Base-by-base conservation (phyloP, 1,140 invertebrate species). In the Drosophila guanche region DNA sequence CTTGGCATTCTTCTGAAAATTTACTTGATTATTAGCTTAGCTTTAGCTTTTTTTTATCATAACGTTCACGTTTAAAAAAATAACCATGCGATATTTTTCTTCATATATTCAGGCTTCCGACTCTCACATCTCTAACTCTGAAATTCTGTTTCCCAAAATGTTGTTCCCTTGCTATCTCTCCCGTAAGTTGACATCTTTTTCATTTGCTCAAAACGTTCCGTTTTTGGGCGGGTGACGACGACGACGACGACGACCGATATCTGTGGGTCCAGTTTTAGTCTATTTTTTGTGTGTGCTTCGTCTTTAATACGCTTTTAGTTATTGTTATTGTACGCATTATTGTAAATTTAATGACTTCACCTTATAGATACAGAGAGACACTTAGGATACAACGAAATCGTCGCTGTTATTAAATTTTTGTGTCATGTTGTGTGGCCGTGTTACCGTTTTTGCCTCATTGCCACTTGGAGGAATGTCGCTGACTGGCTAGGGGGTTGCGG, bases 291-390 rank as follows among this genome's bases (percentile, higher is more conserved):
- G 10, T 37, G 33, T 37, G 10, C 16, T 1, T 70, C 47, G 37
- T 25, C 48, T 47, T 63, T 83, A 79, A 79, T 86, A 70, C 71
- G 81, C 68, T 67, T 62, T 85, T 85, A 85, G 81, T 80, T 85
- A 86, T 80, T 77, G 81, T 80, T 85, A 86, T 80, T 77, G 77
- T 80, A 69, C 73, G 81, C 78, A 77, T 86, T 85, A 86, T 86
- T 85, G 77, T 85, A 85, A 85, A 85, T 86, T 85, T 85, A 85
- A 85, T 85, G 80, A 85, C 79, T 83, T 84, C 79, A 83, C 74
- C 59, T 62, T 62, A 48, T 7, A 22, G 7, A 29, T 23, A 51
- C 33, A 59, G 23, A 29, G 42, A 46, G 47, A 62, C 50, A 50
- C 42, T 67, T 47, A 46, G 81, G 78, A 76, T 57, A 80, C 55